Evolutionary conservation across 53 echinoderm and acorn worm genomes (phyloP), one percentile per base, ranked within the genome.

Genomic region (Patiria pectinifera): DNA sequence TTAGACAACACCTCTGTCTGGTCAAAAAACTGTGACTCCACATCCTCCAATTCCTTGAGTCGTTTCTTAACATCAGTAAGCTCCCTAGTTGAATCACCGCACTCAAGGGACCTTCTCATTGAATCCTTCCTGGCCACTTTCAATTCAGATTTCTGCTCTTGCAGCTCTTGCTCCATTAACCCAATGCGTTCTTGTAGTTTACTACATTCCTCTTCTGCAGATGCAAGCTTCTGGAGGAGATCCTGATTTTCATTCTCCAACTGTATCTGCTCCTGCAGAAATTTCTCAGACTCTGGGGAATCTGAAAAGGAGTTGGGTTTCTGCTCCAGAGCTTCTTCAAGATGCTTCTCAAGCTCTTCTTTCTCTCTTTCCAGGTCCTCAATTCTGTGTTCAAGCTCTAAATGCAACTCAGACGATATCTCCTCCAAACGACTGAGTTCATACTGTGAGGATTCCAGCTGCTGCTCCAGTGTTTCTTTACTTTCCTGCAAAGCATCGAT

Each of bases 331-430:
- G 85, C 71, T 90, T 92, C 91, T 87, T 82, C 90, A 49, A 96
- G 19, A 48, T 90, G 91, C 23, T 86, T 93, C 62, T 83, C 62
- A 43, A 96, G 93, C 35, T 95, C 95, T 83, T 94, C 85, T 16
- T 94, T 96, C 61, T 78, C 53, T 46, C 78, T 89, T 66, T 93
- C 93, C 22, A 93, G 69, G 76, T 83, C 82, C 63, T 89, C 85
- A 78, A 89, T 93, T 61, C 85, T 93, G 63, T 85, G 35, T 74
- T 90, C 89, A 23, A 93, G 80, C 45, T 79, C 93, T 77, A 74
- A 4, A 45, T 75, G 76, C 21, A 91, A 59, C 84, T 91, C 78
- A 23, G 83, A 58, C 14, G 91, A 84, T 21, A 84, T 49, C 45
- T 74, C 91, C 53, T 91, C 91, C 83, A 83, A 45, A 10, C 35